Base-by-base conservation (phyloP, 2,888 invertebrate species). In the Drosophila helvetica region DNA sequence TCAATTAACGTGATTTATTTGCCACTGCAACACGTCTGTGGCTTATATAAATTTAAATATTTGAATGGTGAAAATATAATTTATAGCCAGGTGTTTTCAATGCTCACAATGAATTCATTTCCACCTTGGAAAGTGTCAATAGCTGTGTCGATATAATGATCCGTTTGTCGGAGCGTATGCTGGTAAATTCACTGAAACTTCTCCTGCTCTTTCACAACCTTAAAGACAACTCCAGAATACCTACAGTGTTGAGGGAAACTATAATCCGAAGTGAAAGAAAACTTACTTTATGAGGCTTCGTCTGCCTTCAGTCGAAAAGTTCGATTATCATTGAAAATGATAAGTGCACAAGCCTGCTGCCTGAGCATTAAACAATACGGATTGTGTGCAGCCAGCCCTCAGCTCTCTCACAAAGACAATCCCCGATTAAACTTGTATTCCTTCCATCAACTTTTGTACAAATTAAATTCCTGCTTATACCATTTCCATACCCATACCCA, bases 401-500 rank as follows among this genome's bases (percentile, higher is more conserved):
- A 22, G 15, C 38, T 38, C n/a, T 15, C 38, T 15, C 6, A 6
- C 38, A 38, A 15, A 15, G 38, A 38, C 38, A 15, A 15, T 15
- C 38, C 15, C 6, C 38, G 38, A 38, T 38, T 38, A 38, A 38
- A 38, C 38, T 38, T 38, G 38, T 38, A 38, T 6, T 47, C 53
- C 38, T 65, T 38, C 46, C 52, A 38, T 64, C 53, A 56, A 45
- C 68, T 68, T 30, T 19, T 43, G 47, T 48, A 33, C 56, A 19
- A 55, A 48, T 61, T 27, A 38, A 50, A 50, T 50, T 69, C 38
- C 19, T 46, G 27, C 38, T 64, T 45, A 7, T 27, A 45, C 22
- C 12, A 54, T 48, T 22, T 51, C 27, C 47, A 25, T 46, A 15
- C 42, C 12, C 45, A 27, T 27, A 18, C 25, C 17, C 22, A 18